Percentiles rank a stretch among this genome's conserved stretches.
phyloP scores from a whole-genome alignment of 2,888 invertebrate genomes.

The Globia sparganii region DNA sequence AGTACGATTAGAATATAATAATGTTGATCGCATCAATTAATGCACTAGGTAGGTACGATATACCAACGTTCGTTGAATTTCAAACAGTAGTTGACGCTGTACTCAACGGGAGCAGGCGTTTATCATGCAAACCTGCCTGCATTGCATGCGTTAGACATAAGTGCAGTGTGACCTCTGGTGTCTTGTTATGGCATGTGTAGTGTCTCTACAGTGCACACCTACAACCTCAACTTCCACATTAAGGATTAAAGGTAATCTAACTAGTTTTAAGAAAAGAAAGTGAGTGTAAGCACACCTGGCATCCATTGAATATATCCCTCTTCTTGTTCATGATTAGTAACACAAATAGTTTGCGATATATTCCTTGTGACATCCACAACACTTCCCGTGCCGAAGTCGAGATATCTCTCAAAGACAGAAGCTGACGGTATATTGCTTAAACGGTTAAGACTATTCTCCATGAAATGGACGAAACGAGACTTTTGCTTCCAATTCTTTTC shows the following conservation, averaged over 20 bases:
- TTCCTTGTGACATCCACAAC: slow-evolving; percentile 80
- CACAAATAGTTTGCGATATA: slow-evolving; percentile 85
- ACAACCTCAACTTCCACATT: background rate
- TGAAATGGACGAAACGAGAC: slow-evolving; percentile 78
- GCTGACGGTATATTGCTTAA: slow-evolving; percentile 82
- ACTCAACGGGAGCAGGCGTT: slow-evolving; percentile 20
- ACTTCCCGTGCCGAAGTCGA: slow-evolving; percentile 86
- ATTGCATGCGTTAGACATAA: slow-evolving; percentile 1
- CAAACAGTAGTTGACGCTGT: slow-evolving; percentile 31
- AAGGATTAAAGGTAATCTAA: slow-evolving; percentile 15
- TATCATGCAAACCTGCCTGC: slow-evolving; percentile 18
- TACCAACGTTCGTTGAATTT: slow-evolving; percentile 28
- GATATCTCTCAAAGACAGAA: slow-evolving; percentile 83
- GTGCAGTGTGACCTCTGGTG: background rate
- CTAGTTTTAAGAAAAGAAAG: slow-evolving; percentile 1
- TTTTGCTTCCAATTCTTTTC: slow-evolving; percentile 79
- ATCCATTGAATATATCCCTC: slow-evolving; percentile 86
- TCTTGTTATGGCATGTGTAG: slow-evolving; percentile 1
- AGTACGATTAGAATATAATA: slow-evolving; percentile 17
- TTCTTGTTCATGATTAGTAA: slow-evolving; percentile 84
- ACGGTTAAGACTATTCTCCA: slow-evolving; percentile 86
- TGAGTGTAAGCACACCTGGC: slow-evolving; percentile 75
- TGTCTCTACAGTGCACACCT: background rate
- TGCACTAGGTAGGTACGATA: background rate
- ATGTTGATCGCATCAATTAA: slow-evolving; percentile 18